Conservation (phyloP, 2,113 vertebrate genomes). For the Bubo bubo region DNA sequence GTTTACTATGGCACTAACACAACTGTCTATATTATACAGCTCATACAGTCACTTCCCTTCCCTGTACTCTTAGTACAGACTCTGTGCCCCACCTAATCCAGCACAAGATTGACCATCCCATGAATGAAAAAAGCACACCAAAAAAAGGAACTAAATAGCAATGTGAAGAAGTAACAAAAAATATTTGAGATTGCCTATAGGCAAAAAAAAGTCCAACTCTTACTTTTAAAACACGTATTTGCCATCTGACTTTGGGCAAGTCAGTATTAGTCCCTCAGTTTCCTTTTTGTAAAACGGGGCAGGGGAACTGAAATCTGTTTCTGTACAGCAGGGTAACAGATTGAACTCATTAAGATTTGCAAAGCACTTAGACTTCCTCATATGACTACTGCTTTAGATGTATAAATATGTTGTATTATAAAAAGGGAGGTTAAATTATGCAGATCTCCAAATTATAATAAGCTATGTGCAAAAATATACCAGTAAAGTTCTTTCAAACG, state of each 20-base stretch:
- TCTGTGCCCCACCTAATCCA: neutral
- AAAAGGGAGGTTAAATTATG: slow-evolving; percentile 12
- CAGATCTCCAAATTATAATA: slow-evolving; percentile 15
- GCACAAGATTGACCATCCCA: neutral
- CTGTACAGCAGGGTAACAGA: neutral
- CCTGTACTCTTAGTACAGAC: neutral
- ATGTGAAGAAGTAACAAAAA: neutral
- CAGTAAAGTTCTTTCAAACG: neutral
- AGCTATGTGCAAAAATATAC: slow-evolving; percentile 2
- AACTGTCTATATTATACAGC: neutral
- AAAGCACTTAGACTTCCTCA: neutral
- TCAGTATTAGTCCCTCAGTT: neutral
- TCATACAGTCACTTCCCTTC: neutral
- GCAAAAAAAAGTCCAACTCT: neutral
- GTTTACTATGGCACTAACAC: neutral
- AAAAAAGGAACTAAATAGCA: neutral
- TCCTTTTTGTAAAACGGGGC: neutral
- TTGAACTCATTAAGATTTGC: neutral
- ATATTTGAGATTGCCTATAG: neutral
- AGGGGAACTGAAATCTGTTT: neutral
- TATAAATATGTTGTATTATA: slow-evolving; percentile 27
- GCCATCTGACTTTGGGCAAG: neutral
- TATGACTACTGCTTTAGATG: neutral
- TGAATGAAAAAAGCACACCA: neutral
- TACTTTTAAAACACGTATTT: neutral